Conservation (phyloP, 2,113 vertebrate species). For the Hydrolagus affinis region DNA sequence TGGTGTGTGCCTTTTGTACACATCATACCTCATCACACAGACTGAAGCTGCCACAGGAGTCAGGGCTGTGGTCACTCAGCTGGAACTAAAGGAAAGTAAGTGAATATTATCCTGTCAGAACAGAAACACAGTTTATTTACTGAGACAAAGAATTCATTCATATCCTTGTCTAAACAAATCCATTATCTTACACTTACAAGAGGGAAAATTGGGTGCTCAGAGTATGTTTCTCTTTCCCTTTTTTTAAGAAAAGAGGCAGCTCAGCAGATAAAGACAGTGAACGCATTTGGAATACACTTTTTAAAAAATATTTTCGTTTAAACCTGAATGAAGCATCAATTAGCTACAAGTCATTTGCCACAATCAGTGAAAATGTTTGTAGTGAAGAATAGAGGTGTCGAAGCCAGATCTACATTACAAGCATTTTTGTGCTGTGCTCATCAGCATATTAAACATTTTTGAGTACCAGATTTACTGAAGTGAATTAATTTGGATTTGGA, state of each 20-base stretch:
- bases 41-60: conserved; percentile 61
- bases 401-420: conserved; percentile 46
- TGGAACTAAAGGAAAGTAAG: conserved; percentile 83
- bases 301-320: conserved; percentile 69
- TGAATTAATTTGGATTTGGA: conserved; percentile 99
- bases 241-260: conserved; percentile 67
- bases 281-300: conserved; percentile 71
- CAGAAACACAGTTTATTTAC: conserved; percentile 93
- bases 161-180: conserved; percentile 89
- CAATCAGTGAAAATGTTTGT: conserved; percentile 76
- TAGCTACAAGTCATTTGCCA: conserved; percentile 82
- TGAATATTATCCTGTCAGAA: conserved; percentile 89
- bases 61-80: conserved; percentile 73
- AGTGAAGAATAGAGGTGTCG: conserved; percentile 69
- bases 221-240: conserved; percentile 47
- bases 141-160: conserved; percentile 91
- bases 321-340: conserved; percentile 84
- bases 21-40: conserved; percentile 72
- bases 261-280: conserved; percentile 73
- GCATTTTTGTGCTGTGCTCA: conserved; percentile 51
- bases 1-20: conserved; percentile 73
- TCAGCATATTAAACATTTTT: conserved; percentile 88
- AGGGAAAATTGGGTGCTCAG: conserved; percentile 63
- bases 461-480: conserved; percentile 91
- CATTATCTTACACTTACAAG: conserved; percentile 78